These are phyloP conservation scores for Lophius americanus DNA, from an alignment of 2,797 vertebrate genomes.

Conservation along the genomic window DNA sequence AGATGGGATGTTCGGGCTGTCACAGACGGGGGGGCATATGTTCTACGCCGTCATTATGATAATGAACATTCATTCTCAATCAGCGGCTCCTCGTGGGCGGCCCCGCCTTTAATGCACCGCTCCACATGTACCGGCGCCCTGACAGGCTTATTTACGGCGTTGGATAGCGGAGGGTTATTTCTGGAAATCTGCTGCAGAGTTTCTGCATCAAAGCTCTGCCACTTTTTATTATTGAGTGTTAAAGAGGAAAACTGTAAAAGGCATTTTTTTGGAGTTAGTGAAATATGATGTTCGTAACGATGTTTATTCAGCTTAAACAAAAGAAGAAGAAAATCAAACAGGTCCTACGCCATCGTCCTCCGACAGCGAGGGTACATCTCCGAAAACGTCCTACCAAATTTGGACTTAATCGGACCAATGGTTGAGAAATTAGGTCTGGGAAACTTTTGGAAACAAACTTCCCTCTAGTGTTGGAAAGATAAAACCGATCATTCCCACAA, in stretches of 20 bases:
- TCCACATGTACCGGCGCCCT: slow-evolving; percentile 58
- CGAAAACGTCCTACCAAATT: no score
- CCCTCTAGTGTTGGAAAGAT: no score
- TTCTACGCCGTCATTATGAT: slow-evolving; percentile 62
- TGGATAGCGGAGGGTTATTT: slow-evolving; percentile 67
- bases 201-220: slow-evolving; percentile 55
- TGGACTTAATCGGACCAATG: no score
- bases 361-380: no score
- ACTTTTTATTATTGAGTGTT: slow-evolving; percentile 50
- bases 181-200: slow-evolving; percentile 60
- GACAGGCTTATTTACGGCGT: slow-evolving; percentile 73
- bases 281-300: no score
- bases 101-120: slow-evolving; percentile 65
- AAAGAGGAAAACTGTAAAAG: slow-evolving; percentile 13
- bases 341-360: no score
- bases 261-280: no score
- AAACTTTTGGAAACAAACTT: no score
- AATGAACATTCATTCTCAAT: slow-evolving; percentile 62
- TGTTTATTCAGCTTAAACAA: no score
- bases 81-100: slow-evolving; percentile 50
- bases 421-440: no score
- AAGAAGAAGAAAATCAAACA: no score
- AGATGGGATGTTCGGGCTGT: slow-evolving; percentile 55
- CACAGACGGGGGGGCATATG: slow-evolving; percentile 58
- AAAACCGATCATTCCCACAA: no score